Evolutionary conservation across 1,140 invertebrate genomes (phyloP), one percentile per base, ranked within the genome.

Genomic region (Megalopta genalis): DNA sequence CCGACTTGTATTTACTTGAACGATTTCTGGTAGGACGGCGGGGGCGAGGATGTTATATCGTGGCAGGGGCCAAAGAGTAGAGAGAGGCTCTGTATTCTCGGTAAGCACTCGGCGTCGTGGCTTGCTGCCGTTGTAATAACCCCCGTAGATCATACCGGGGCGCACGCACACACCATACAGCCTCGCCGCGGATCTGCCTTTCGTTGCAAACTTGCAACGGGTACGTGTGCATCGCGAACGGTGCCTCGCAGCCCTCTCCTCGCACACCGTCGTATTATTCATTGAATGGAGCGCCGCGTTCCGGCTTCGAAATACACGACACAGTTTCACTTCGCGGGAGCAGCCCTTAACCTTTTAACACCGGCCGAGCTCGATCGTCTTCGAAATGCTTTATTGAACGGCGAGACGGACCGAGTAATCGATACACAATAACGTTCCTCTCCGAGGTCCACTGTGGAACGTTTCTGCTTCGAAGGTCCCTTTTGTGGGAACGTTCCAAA

Each of bases 91-190:
- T 74, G 86, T 86, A 84, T 88, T 83, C 79, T 73, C 74, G 66
- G 75, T 82, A 80, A 79, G 64, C 77, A 79, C 63, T 76, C 82
- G 73, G 16, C 77, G 79, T 89, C 86, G 85, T 87, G 84, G 57
- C 80, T 86, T 80, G 79, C 84, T 90, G 88, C 89, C 76, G 84
- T 86, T 88, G 89, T 89, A 90, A 90, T 89, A 90, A 89, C 81
- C 86, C 77, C 73, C 87, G 86, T 90, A 88, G 87, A 90, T 90
- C 88, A 90, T 88, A 81, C 73, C 39, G 59, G 37, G 71, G 64
- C 77, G 76, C 81, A 57, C 62, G 71, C 63, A 77, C 63, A 77
- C 62, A 21, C 65, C 65, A 57, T 62, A 4, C 49, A 9, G 18
- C 54, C 54, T 49, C 39, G 25, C 54, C 54, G 59, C 39, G 25